Conservation (phyloP, 2,888 invertebrate genomes). For the Synanthedon vespiformis region DNA sequence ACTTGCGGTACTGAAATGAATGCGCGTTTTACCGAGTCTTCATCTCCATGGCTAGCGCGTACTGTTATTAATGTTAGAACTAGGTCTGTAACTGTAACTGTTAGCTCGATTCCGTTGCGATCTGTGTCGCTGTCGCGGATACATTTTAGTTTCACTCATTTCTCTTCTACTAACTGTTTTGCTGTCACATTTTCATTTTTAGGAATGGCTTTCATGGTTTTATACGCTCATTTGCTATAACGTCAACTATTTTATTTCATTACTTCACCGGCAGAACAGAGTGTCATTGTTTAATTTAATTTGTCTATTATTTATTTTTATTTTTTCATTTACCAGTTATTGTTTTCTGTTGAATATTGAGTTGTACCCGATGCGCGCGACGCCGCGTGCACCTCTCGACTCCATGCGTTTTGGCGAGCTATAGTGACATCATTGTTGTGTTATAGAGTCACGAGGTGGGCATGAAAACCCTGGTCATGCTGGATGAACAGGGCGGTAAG, state of each 20-base stretch:
- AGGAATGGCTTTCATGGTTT: constrained; percentile 61
- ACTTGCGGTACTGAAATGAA: constrained; percentile 63
- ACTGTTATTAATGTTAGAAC: constrained; percentile 55
- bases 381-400: constrained; percentile 19
- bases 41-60: constrained; percentile 65
- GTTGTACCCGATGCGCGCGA: constrained; percentile 29
- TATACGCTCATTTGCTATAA: constrained; percentile 55
- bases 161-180: constrained; percentile 48
- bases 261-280: constrained; percentile 22
- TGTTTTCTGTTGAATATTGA: constrained; percentile 51
- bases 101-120: constrained; percentile 48
- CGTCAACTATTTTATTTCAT: constrained; percentile 39
- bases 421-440: constrained; percentile 73
- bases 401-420: constrained; percentile 57
- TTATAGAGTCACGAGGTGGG: constrained; percentile 99
- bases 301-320: constrained; percentile 20
- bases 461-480: constrained; percentile 99
- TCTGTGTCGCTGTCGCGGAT: constrained; percentile 52
- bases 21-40: constrained; percentile 64
- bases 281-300: constrained; percentile 14
- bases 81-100: constrained; percentile 61
- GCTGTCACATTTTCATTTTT: constrained; percentile 58
- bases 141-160: constrained; percentile 54
- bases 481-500: constrained; percentile 99
- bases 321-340: constrained; percentile 52